These are phyloP conservation scores for Carettochelys insculpta DNA, from an alignment of 2,113 vertebrate genomes.

Conservation along the genomic window DNA sequence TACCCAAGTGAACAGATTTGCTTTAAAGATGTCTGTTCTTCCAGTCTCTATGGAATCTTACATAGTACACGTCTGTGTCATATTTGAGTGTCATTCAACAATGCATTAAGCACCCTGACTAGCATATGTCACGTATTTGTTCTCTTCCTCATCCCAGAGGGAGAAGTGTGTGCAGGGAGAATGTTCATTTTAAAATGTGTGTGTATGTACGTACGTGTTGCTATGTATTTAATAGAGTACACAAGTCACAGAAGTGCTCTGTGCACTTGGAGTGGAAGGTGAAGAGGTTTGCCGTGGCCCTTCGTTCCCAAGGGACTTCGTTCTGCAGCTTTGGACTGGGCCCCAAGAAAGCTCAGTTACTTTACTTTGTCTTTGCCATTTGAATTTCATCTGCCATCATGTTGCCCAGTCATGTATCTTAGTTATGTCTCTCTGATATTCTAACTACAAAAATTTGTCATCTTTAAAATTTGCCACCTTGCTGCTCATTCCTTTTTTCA, in stretches of 20 bases:
- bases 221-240: not conserved
- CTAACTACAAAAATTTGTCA: not conserved
- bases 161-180: not conserved
- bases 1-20: not conserved
- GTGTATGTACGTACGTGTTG: not conserved
- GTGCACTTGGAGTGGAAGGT: too few relatives aligned
- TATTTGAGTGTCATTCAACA: not conserved
- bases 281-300: not conserved
- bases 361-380: not conserved
- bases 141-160: not conserved
- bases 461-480: not conserved
- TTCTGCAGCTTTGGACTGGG: not conserved
- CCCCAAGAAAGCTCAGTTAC: not conserved
- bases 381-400: not conserved
- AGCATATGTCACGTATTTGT: not conserved
- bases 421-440: not conserved
- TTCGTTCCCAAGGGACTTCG: not conserved
- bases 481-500: not conserved
- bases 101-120: not conserved
- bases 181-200: not conserved
- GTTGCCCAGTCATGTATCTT: not conserved
- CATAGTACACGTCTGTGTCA: not conserved
- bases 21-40: not conserved
- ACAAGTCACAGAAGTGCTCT: not conserved
- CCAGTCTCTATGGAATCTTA: not conserved